Conservation (phyloP, 2,113 vertebrate genomes). For the Pituophis catenifer region DNA sequence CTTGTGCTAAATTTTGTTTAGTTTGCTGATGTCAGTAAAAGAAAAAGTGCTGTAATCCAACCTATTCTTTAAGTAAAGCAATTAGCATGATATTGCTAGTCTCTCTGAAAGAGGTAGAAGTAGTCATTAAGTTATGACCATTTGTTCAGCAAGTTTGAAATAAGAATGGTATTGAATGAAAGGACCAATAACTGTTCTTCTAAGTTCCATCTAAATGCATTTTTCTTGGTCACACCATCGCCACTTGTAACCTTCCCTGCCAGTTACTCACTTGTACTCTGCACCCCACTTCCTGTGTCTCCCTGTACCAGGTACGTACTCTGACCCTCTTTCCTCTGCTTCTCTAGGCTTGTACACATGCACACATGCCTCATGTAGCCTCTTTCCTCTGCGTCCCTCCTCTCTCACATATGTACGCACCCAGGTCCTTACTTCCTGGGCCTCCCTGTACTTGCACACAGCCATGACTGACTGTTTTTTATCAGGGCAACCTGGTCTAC, state of each 20-base stretch:
- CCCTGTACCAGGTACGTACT: neutral
- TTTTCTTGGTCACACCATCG: neutral
- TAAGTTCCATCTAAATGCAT: neutral
- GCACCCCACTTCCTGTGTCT: neutral
- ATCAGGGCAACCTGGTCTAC: no score
- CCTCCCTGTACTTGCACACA: neutral
- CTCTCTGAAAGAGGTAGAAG: neutral
- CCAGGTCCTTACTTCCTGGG: neutral
- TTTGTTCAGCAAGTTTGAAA: neutral
- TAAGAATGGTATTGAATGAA: neutral
- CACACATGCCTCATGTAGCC: neutral
- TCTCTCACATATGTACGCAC: neutral
- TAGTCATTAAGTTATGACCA: neutral
- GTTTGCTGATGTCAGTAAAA: neutral
- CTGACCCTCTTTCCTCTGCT: neutral
- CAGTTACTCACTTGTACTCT: neutral
- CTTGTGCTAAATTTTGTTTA: neutral
- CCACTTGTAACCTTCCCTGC: neutral
- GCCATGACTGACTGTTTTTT: neutral
- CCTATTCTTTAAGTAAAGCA: neutral
- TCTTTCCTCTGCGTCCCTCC: neutral
- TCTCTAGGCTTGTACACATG: neutral
- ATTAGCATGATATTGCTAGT: neutral
- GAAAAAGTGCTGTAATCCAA: neutral
- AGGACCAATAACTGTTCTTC: neutral